These are phyloP conservation scores for Tribolium madens DNA, from an alignment of 1,140 invertebrate species.

Conservation along the genomic window DNA sequence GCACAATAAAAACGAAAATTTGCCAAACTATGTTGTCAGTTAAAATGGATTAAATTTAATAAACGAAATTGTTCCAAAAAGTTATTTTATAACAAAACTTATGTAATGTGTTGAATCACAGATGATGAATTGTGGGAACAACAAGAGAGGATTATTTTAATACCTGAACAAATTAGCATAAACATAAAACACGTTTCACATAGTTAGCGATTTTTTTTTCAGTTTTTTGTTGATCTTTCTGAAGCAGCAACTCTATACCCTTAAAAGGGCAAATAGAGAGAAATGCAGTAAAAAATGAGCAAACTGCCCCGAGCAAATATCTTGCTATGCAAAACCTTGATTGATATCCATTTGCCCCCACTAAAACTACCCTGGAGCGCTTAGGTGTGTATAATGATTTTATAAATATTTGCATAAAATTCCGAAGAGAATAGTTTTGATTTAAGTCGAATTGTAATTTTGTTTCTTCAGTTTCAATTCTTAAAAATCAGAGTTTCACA, in stretches of 20 bases:
- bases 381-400: slow-evolving; percentile 21
- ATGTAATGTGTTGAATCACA: background rate
- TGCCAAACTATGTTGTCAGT: too few relatives aligned
- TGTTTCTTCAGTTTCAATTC: too few relatives aligned
- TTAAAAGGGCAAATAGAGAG: slow-evolving; percentile 7
- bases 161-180: background rate
- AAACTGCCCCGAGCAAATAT: slow-evolving; percentile 2
- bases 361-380: slow-evolving; percentile 6
- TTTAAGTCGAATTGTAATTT: too few relatives aligned
- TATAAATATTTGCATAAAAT: slow-evolving; percentile 22
- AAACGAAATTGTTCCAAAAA: too few relatives aligned
- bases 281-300: too few relatives aligned
- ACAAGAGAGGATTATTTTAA: background rate
- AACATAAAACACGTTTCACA: background rate
- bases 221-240: too few relatives aligned
- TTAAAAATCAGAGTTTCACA: background rate
- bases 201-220: too few relatives aligned
- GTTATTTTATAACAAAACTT: too few relatives aligned
- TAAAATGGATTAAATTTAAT: too few relatives aligned
- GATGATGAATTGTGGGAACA: background rate
- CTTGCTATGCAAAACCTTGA: slow-evolving; percentile 14
- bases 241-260: too few relatives aligned
- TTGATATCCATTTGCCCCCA: slow-evolving; percentile 4
- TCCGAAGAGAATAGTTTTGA: slow-evolving; percentile 1
- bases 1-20: too few relatives aligned